Base-by-base conservation (phyloP, 2,888 invertebrate species). In the Perdita meconis region DNA sequence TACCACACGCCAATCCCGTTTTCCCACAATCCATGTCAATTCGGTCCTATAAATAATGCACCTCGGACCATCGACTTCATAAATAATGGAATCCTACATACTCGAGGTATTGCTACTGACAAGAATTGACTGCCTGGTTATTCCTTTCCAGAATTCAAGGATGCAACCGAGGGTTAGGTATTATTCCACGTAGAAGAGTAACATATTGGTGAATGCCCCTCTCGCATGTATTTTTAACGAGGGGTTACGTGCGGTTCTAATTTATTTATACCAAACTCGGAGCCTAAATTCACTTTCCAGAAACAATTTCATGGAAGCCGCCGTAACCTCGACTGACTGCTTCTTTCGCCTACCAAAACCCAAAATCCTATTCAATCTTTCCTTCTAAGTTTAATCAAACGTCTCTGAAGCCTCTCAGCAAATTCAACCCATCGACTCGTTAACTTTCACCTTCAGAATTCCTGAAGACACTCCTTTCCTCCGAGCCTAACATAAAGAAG, bases 1-100 rank as follows among this genome's bases (percentile, higher is more conserved):
- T 65, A 55, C 51, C 50, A 22, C 19, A 22, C n/a, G n/a, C 13
- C 56, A 50, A 61, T 66, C 76, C 44, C 22, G 51, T 61, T 65
- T 75, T 56, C 65, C 55, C 44, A 53, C 53, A 59, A n/a, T 4
- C 76, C 66, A 44, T 57, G 76, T 72, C 67, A 78, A 73, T 78
- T 66, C 63, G 40, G 36, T 40, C 66, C 65, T 50, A 80, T 81
- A 80, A 76, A 80, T 76, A 81, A 81, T 73, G 76, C 59, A 82
- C 59, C 38, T 53, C 55, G 63, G 61, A 71, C 51, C 68, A 61
- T 51, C 40, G 26, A 60, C 56, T 70, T 72, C 69, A 82, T 82
- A 82, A 82, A 82, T 82, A 82, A 82, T 82, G 78, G 72, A 82
- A 70, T 59, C 36, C 40, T 60, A 44, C n/a, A n/a, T n/a, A n/a